A percentile compares a stretch with the other conserved stretches of the same genome.
Evolutionary conservation across 2,113 vertebrate genomes (phyloP).

Genomic region (Hymenochirus boettgeri): DNA sequence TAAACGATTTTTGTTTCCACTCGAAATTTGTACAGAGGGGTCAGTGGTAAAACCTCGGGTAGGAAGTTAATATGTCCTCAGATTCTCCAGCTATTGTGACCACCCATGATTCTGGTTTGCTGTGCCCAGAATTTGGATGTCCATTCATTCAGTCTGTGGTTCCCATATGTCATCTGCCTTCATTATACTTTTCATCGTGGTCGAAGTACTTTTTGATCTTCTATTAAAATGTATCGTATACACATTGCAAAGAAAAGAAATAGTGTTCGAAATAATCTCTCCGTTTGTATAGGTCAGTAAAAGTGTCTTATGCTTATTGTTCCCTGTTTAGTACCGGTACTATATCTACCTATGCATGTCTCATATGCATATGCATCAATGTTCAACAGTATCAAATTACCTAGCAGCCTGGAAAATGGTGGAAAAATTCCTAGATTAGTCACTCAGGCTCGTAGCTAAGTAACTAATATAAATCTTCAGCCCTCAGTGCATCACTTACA

Average conservation of each 20-base stretch:
- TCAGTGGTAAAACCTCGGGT: slow-evolving; percentile 3
- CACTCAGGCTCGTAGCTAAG: too few relatives aligned
- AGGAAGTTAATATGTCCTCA: slow-evolving; percentile 12
- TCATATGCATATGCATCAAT: too few relatives aligned
- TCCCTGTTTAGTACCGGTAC: too few relatives aligned
- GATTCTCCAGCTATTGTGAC: slow-evolving; percentile 4
- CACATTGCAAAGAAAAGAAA: not conserved
- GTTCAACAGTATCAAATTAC: too few relatives aligned
- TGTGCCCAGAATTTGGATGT: slow-evolving; percentile 14
- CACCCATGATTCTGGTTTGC: slow-evolving; percentile 21
- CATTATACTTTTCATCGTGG: not conserved
- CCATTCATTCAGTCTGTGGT: slow-evolving; percentile 21
- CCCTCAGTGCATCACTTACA: too few relatives aligned
- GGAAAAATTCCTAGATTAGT: too few relatives aligned
- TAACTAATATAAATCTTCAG: too few relatives aligned
- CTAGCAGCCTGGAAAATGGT: too few relatives aligned
- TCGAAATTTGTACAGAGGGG: not conserved
- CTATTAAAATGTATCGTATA: not conserved
- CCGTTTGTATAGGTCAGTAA: not conserved
- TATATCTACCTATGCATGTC: too few relatives aligned
- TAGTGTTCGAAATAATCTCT: not conserved
- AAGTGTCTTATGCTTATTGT: too few relatives aligned
- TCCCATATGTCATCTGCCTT: slow-evolving; percentile 29
- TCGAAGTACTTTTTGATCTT: slow-evolving; percentile 12
- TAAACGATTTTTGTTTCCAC: slow-evolving; percentile 2